Conservation (phyloP, 2,888 invertebrate species). For the Folsomia candida region DNA sequence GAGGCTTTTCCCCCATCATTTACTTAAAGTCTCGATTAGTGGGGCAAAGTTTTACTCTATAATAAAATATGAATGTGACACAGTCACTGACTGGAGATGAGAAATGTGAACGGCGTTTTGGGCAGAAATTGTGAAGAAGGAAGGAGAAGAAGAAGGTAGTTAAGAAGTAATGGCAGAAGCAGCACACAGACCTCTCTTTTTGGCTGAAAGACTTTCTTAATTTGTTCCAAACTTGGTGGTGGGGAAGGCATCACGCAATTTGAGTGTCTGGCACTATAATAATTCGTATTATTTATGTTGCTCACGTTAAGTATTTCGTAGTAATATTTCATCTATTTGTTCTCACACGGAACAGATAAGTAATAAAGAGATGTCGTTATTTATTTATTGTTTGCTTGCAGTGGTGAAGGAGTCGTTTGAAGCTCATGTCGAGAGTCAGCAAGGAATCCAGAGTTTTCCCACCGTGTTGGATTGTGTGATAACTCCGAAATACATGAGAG, state of each 20-base stretch:
- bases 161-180: background rate
- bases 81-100: background rate
- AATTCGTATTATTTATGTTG: background rate
- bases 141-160: background rate
- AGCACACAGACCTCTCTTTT: background rate
- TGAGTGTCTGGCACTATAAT: background rate
- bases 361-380: too few species aligned
- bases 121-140: background rate
- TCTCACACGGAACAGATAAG: too few species aligned
- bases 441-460: slow-evolving; percentile 41
- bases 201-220: background rate
- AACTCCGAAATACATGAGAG: slow-evolving; percentile 46
- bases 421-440: slow-evolving; percentile 39
- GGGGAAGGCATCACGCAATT: too few species aligned
- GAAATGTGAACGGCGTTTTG: background rate
- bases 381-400: slow-evolving; percentile 29
- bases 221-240: background rate
- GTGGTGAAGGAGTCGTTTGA: slow-evolving; percentile 49
- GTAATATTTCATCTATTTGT: background rate
- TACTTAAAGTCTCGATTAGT: background rate
- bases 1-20: background rate
- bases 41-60: background rate
- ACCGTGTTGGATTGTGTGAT: slow-evolving; percentile 47
- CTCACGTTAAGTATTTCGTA: background rate
- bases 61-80: slow-evolving; percentile 2